phyloP scores from a whole-genome alignment of 2,797 vertebrate genomes.

The Oryzias sinensis region DNA sequence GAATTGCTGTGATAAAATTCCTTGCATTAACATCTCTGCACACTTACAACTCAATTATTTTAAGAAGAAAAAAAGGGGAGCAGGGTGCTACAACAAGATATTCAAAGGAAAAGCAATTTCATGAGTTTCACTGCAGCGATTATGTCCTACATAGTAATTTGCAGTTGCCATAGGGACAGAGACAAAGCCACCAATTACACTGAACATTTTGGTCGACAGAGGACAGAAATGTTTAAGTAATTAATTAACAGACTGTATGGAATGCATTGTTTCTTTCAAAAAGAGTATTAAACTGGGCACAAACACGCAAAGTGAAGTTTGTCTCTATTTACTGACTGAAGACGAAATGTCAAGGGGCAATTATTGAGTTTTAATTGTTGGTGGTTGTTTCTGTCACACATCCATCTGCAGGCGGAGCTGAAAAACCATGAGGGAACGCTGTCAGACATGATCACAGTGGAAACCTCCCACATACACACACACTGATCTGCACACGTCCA shows the following conservation, averaged over 20 bases:
- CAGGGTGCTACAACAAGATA: slow-evolving; percentile 3
- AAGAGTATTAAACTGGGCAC: background rate
- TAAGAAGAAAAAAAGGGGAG: slow-evolving; percentile 6
- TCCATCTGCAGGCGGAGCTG: slow-evolving; percentile 30
- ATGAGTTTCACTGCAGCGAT: slow-evolving; percentile 46
- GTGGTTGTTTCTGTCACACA: slow-evolving; percentile 26
- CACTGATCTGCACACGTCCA: slow-evolving; percentile 5
- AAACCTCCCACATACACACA: slow-evolving; percentile 46
- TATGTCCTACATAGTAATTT: slow-evolving; percentile 44
- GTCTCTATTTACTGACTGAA: background rate
- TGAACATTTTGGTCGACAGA: slow-evolving; percentile 8
- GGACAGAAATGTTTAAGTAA: slow-evolving; percentile 11
- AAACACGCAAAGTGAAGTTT: background rate
- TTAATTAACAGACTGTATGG: slow-evolving; percentile 1
- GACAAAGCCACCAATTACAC: slow-evolving; percentile 50
- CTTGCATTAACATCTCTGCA: background rate
- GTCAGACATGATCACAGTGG: slow-evolving; percentile 31
- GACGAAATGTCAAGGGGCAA: slow-evolving; percentile 12
- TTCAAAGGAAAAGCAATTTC: slow-evolving; percentile 4
- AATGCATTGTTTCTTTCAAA: slow-evolving; percentile 11
- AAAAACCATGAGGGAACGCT: slow-evolving; percentile 5
- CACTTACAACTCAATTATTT: no score
- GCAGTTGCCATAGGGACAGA: slow-evolving; percentile 64
- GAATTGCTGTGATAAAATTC: background rate
- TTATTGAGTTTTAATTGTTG: slow-evolving; percentile 22